Evolutionary conservation across 92 coral and sea anemone species (phyloP).

Genomic region (Virgularia gustaviana): DNA sequence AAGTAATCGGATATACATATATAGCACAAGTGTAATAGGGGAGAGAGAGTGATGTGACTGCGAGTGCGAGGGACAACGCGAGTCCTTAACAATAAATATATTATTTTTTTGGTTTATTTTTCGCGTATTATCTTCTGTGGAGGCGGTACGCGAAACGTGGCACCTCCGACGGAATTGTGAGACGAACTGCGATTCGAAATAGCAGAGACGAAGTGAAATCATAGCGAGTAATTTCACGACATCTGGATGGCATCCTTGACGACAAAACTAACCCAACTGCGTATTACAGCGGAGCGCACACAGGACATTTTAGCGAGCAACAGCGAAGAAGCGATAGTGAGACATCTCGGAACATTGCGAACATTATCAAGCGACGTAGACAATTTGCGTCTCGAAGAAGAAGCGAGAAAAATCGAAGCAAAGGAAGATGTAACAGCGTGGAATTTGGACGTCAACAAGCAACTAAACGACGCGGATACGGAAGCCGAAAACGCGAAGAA

Average conservation of each 20-base stretch:
- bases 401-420: conserved; percentile 31
- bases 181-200: background rate
- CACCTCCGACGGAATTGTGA: conserved; percentile 58
- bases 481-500: background rate
- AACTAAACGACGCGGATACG: conserved; percentile 13
- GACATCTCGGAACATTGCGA: conserved; percentile 14
- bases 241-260: no score
- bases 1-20: no score
- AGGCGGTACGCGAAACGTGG: conserved; percentile 50
- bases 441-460: conserved; percentile 14
- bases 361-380: conserved; percentile 21
- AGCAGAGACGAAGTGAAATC: background rate
- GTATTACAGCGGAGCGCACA: conserved; percentile 33
- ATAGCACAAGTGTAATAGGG: no score
- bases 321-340: conserved; percentile 30
- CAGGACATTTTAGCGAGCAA: conserved; percentile 39
- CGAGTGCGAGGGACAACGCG: no score
- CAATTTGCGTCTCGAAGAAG: conserved; percentile 26
- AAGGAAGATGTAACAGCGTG: conserved; percentile 34
- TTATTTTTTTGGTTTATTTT: no score
- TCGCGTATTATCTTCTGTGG: no score
- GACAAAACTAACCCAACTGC: conserved; percentile 40
- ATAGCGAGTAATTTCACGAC: conserved; percentile 20
- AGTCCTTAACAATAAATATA: no score
- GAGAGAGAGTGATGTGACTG: no score